phyloP scores from a whole-genome alignment of 2,113 vertebrate species.

The Balaenoptera acutorostrata region DNA sequence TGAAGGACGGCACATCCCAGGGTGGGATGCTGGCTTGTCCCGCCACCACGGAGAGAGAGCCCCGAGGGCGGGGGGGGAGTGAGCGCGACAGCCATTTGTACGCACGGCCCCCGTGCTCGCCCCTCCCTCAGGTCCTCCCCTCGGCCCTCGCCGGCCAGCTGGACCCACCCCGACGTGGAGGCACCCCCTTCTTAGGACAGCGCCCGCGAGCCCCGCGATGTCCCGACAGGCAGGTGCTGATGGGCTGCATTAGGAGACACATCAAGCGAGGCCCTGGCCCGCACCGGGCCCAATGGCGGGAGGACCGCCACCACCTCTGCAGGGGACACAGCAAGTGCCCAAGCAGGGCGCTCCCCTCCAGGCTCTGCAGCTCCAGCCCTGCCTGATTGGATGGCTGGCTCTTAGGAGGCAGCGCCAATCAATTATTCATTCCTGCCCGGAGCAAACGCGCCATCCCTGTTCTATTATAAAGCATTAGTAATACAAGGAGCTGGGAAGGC shows the following conservation, averaged over 20 bases:
- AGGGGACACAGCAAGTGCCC: rapidly evolving
- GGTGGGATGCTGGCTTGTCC: background rate
- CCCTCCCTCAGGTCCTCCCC: background rate
- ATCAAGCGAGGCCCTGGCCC: rapidly evolving
- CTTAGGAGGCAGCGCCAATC: background rate
- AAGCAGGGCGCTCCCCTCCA: rapidly evolving
- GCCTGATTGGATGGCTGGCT: background rate
- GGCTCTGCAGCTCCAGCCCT: background rate
- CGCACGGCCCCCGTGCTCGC: background rate
- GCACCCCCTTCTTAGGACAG: background rate
- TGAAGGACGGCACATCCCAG: background rate
- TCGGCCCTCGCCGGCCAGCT: rapidly evolving
- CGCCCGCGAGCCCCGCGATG: rapidly evolving
- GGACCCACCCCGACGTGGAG: background rate
- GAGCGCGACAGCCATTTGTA: too few relatives aligned
- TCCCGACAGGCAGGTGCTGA: rapidly evolving
- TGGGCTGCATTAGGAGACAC: rapidly evolving
- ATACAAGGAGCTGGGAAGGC: background rate
- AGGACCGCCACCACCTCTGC: background rate
- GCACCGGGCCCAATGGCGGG: rapidly evolving
- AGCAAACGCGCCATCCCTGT: rapidly evolving
- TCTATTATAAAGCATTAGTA: background rate
- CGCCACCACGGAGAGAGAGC: background rate
- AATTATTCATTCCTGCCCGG: background rate
- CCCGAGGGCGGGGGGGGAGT: too few relatives aligned